Percentiles rank a stretch among this genome's conserved stretches.
These are phyloP conservation scores for Protosalanx chinensis DNA, from an alignment of 2,797 vertebrate genomes.

Conservation along the genomic window DNA sequence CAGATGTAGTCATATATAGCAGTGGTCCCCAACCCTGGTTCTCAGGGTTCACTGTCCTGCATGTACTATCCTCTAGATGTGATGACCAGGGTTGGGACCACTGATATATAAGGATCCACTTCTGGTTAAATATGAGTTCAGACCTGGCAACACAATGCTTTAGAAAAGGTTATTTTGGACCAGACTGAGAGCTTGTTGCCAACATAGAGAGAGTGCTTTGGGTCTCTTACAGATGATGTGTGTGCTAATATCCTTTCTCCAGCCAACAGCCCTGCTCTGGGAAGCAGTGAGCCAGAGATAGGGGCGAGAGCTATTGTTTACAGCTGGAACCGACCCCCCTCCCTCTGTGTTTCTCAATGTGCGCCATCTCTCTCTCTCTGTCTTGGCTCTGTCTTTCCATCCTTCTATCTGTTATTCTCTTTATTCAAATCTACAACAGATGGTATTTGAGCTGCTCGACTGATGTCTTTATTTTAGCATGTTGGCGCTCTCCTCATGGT, in stretches of 20 bases:
- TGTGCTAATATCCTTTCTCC: background rate
- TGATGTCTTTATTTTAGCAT: slow-evolving; percentile 20
- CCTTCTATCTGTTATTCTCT: slow-evolving; percentile 24
- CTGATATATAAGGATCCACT: no score
- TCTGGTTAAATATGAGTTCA: no score
- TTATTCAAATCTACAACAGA: slow-evolving; percentile 12
- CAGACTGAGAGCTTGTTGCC: background rate
- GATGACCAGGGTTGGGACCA: no score
- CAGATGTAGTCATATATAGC: no score
- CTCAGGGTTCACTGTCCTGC: no score
- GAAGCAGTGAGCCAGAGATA: background rate
- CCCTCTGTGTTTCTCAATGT: no score
- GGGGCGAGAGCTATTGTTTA: background rate
- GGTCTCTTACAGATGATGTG: background rate
- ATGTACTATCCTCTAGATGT: no score
- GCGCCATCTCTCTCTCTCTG: no score
- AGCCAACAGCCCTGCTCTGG: background rate
- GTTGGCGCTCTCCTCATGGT: background rate
- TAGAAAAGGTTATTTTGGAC: background rate
- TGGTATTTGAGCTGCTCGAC: slow-evolving; percentile 40
- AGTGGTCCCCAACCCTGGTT: no score
- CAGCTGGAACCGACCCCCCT: no score
- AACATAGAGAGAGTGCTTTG: background rate
- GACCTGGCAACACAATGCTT: background rate
- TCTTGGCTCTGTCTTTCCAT: slow-evolving; percentile 29